Percentiles rank a stretch among this genome's conserved stretches.
Conservation (phyloP, 2,113 vertebrate genomes). For the Plecotus auritus region DNA sequence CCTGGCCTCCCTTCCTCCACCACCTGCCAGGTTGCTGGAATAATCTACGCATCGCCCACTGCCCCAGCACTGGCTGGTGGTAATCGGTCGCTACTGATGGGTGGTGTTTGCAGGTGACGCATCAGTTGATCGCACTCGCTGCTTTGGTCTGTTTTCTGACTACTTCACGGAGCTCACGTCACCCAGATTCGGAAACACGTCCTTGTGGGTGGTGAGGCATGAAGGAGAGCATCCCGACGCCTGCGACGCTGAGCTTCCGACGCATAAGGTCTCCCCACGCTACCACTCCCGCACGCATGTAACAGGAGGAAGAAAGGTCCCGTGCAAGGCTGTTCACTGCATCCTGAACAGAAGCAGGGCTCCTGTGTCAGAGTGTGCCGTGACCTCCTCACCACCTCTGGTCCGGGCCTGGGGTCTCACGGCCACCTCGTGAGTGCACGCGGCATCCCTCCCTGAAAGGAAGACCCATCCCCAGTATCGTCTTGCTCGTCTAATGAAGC, state of each 20-base stretch:
- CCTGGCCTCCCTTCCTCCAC: neutral
- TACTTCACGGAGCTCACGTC: neutral
- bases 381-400: neutral
- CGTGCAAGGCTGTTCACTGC: neutral
- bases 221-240: neutral
- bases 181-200: too few relatives aligned
- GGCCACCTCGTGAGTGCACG: neutral
- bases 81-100: neutral
- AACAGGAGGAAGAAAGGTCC: neutral
- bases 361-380: neutral
- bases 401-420: neutral
- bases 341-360: neutral
- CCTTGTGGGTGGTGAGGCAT: rapidly evolving
- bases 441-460: rapidly evolving
- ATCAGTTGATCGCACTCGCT: rapidly evolving
- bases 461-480: neutral
- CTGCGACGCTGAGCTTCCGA: neutral
- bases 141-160: neutral
- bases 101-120: too few relatives aligned
- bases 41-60: too few relatives aligned
- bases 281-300: too few relatives aligned
- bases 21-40: neutral
- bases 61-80: neutral
- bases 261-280: neutral
- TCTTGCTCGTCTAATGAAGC: neutral